A percentile compares a stretch with the other conserved stretches of the same genome.
Conservation (phyloP, 2,797 vertebrate genomes). For the Peromyscus aztecus region DNA sequence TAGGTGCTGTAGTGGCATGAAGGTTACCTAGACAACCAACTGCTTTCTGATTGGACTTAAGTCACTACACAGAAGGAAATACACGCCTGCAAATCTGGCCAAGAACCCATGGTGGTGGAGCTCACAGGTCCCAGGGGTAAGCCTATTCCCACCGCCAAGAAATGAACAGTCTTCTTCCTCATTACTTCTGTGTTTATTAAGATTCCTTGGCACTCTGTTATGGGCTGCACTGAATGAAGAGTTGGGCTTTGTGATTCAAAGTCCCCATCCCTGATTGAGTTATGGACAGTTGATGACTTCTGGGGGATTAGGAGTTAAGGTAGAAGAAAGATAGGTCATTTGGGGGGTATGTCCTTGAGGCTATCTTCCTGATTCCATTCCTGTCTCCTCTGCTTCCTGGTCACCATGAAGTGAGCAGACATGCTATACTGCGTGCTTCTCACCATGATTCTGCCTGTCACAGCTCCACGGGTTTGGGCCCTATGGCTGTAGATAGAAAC, state of each 20-base stretch:
- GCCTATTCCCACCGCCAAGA: not conserved
- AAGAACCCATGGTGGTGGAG: not conserved
- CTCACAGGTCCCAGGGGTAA: not conserved
- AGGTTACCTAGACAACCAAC: not conserved
- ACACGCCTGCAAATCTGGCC: not conserved
- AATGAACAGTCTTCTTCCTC: not conserved
- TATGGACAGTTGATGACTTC: not conserved
- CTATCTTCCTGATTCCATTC: no score
- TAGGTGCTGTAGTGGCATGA: not conserved
- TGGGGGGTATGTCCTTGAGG: not conserved
- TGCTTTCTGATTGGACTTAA: not conserved
- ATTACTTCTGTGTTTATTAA: not conserved
- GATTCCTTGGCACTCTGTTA: not conserved
- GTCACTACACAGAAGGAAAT: not conserved
- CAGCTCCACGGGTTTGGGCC: not conserved
- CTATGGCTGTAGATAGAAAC: not conserved
- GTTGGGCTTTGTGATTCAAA: not conserved
- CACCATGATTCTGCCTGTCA: not conserved
- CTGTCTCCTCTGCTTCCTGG: not conserved
- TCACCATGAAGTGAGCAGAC: not conserved
- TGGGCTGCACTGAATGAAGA: not conserved
- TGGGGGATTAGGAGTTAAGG: not conserved
- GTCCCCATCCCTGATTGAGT: not conserved
- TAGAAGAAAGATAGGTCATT: not conserved
- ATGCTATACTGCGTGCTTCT: not conserved